Evolutionary conservation across 1,140 invertebrate genomes (phyloP), one percentile per base, ranked within the genome.

Genomic region (Pogonomyrmex californicus): DNA sequence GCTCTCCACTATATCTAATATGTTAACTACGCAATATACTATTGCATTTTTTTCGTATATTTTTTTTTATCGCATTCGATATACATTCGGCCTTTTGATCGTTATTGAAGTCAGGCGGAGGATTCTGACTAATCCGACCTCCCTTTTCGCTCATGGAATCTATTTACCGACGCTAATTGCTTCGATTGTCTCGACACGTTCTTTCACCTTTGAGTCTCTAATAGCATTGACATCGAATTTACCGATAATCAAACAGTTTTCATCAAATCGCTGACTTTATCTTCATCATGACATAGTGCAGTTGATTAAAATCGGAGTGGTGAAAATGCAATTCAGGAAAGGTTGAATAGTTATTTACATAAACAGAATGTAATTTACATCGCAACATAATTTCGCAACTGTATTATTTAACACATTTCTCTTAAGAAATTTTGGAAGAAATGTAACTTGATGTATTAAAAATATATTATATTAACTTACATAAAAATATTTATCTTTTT

Each of bases 121-220:
- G 63, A 41, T 56, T 75, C 63, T 62, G 41, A 86, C 76, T 85
- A 88, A 88, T 82, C 44, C 62, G 6, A 56, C 17, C 44, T 12
- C 56, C 70, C 56, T 70, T 79, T 86, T 76, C 75, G 30, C 60
- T 58, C 17, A 41, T 30, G 56, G 51, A 71, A 62, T 87, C 85
- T 90, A 90, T 87, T 90, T 90, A 87, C 79, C 63, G 62, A 85
- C 81, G 85, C 81, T 90, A 90, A 90, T 90, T 90, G 89, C 88
- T 90, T 90, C 88, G 86, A 90, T 90, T 90, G 89, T 90, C 62
- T 87, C 62, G 68, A 87, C 86, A 85, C 41, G 56, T 87, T 65
- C 78, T 86, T 23, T 73, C 56, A 54, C 51, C 58, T 62, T 65
- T 38, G 58, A 58, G 47, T 73, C 51, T 56, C 62, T 56, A 66